Percentiles rank a stretch among this genome's conserved stretches.
Conservation (phyloP, 2,888 invertebrate species). For the Thymelicus lineola region DNA sequence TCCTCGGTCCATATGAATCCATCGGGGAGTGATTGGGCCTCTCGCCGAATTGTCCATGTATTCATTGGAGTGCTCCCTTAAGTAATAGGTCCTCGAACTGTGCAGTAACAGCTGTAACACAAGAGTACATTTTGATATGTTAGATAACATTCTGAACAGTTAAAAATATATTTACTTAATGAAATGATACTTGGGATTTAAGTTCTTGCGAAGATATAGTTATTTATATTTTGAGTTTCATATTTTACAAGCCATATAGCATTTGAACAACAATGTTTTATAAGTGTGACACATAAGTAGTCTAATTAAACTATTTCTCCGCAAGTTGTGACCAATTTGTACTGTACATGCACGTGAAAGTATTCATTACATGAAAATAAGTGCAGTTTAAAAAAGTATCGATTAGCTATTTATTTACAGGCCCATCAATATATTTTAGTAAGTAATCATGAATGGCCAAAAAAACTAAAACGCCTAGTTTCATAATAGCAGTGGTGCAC, state of each 20-base stretch:
- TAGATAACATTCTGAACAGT: neutral
- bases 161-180: neutral
- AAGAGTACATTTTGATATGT: conserved; percentile 17
- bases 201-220: conserved; percentile 21
- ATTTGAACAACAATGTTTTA: neutral
- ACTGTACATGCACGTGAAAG: conserved; percentile 14
- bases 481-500: neutral
- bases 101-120: conserved; percentile 33
- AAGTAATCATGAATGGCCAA: conserved; percentile 6
- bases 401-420: conserved; percentile 18
- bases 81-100: conserved; percentile 57
- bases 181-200: neutral
- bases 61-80: conserved; percentile 53
- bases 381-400: conserved; percentile 1
- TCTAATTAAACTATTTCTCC: conserved; percentile 19
- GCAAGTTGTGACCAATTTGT: neutral
- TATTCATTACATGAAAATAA: neutral
- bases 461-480: neutral
- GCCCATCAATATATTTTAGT: neutral
- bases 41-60: conserved; percentile 8
- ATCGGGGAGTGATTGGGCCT: conserved; percentile 19
- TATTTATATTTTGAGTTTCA: neutral
- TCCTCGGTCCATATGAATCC: neutral
- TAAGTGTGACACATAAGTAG: neutral
- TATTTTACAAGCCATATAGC: neutral